These are phyloP conservation scores for Pavo muticus DNA, from an alignment of 2,113 vertebrate species.

Conservation along the genomic window DNA sequence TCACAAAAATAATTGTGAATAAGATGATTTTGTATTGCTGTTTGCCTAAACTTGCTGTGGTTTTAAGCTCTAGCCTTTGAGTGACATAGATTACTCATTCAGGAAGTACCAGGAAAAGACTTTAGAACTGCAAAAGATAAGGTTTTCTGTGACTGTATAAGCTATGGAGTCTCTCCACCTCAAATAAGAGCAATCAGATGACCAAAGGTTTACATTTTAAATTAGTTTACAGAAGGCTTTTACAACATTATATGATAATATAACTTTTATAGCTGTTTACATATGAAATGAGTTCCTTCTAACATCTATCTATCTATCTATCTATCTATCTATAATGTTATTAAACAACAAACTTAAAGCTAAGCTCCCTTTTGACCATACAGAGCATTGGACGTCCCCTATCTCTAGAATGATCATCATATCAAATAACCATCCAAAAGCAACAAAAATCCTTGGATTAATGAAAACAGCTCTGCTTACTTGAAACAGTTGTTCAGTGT, in stretches of 20 bases:
- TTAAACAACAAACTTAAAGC: not conserved
- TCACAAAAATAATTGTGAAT: not conserved
- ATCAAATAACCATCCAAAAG: not conserved
- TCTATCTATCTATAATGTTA: too few relatives aligned
- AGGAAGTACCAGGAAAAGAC: not conserved
- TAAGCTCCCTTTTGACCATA: not conserved
- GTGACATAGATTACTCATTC: not conserved
- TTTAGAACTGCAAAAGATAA: conserved; percentile 12
- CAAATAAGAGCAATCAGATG: not conserved
- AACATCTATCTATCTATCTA: not conserved
- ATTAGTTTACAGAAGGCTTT: not conserved
- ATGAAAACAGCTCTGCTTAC: not conserved
- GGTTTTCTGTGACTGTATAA: not conserved
- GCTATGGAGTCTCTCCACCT: not conserved
- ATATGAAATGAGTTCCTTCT: not conserved
- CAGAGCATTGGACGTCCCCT: not conserved
- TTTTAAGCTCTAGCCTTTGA: not conserved
- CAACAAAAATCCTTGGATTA: not conserved
- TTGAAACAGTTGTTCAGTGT: not conserved
- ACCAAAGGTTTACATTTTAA: not conserved
- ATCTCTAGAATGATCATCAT: not conserved
- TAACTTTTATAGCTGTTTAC: not conserved
- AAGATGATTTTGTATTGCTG: not conserved
- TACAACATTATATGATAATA: not conserved
- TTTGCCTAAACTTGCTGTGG: not conserved